Conservation (phyloP, 2,113 vertebrate species). For the Australoheros scitulus region DNA sequence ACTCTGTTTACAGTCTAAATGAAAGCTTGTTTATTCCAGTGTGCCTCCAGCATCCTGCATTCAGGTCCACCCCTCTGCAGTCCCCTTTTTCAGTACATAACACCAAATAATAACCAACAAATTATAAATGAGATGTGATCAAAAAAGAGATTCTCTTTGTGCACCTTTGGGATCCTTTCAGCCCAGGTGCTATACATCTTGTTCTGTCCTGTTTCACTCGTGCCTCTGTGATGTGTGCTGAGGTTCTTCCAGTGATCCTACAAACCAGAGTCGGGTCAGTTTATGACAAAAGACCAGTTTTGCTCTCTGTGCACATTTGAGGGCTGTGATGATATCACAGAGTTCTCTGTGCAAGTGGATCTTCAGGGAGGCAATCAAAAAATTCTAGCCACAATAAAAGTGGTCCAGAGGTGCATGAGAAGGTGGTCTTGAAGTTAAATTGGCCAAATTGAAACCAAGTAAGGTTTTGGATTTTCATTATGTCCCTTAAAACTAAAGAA, state of each 20-base stretch:
- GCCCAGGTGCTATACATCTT: neutral
- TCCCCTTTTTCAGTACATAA: neutral
- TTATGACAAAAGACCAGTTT: neutral
- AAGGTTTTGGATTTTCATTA: neutral
- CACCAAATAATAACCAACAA: neutral
- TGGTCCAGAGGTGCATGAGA: rapidly evolving
- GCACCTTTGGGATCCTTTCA: neutral
- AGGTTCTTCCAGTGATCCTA: neutral
- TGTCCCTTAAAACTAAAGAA: no score
- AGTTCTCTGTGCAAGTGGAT: neutral
- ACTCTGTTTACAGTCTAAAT: neutral
- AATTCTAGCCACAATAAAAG: neutral
- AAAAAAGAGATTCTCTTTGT: neutral
- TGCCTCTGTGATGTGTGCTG: neutral
- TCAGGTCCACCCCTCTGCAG: neutral
- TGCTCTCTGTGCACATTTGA: neutral
- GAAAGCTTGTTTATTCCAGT: neutral
- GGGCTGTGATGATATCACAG: rapidly evolving
- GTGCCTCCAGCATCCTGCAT: neutral
- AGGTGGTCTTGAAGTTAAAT: neutral
- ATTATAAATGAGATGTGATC: neutral
- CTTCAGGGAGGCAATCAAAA: neutral
- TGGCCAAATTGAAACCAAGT: neutral
- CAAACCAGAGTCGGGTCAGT: neutral
- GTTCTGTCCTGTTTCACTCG: neutral